Base-by-base conservation (phyloP, 2,888 invertebrate species). In the Catocala sponsa region DNA sequence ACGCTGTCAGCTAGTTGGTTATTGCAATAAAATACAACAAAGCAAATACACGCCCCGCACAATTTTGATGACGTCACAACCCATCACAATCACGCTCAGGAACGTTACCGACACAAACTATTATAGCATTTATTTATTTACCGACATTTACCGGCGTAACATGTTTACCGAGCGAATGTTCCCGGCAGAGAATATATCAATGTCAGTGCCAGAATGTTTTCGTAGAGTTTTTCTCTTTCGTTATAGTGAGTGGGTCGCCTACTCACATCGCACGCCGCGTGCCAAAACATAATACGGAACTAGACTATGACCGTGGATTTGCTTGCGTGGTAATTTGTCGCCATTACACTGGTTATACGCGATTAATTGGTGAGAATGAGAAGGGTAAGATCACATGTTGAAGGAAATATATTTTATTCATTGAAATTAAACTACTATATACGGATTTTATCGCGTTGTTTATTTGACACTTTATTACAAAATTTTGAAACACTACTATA, bases 191-290 rank as follows among this genome's bases (percentile, higher is more conserved):
- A 53, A 78, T 72, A 70, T 57, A 63, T 76, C 75, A 75, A 63
- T 77, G 75, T 59, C 72, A 69, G 25, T 48, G 38, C 33, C 69
- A 65, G 65, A 63, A 65, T 68, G 60, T 72, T 66, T 71, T 60
- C 43, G 10, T 42, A 49, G 44, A 54, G 35, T 66, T 65, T 75
- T 67, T 65, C 56, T 55, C 13, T 53, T 66, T 63, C 55, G 56
- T 59, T 70, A 62, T 73, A 60, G 51, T 35, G 53, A 44, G 44
- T 52, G 43, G 51, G 53, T 64, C 59, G 51, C 55, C 59, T 51
- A 59, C 46, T 44, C 42, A 38, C 42, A 59, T 53, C 41, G 46
- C 60, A 42, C 59, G 47, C n/a, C 43, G 10, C 13, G 62, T 75
- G 67, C 69, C 75, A 78, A 72, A 69, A 74, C 59, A 53, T 46